Conservation (phyloP, 2,888 invertebrate genomes). For the Epiblema foenella region DNA sequence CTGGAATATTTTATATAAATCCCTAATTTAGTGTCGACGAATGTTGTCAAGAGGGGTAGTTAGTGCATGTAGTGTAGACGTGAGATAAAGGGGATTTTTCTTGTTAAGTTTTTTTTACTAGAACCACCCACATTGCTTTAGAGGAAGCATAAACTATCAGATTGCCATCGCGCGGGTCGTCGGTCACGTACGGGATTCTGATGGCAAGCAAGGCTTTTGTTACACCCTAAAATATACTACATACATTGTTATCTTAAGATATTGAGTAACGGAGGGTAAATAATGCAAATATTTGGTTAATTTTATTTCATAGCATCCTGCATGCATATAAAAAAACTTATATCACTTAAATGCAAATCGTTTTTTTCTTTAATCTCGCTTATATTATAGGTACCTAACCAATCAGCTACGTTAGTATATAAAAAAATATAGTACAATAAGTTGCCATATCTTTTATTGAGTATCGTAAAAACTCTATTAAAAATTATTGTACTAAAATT, state of each 20-base stretch:
- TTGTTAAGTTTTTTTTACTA: not conserved
- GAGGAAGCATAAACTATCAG: slow-evolving; percentile 59
- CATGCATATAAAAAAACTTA: no score
- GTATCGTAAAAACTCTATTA: slow-evolving; percentile 26
- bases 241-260: slow-evolving; percentile 6
- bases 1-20: not conserved
- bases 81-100: not conserved
- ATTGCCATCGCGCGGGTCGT: slow-evolving; percentile 54
- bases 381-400: not conserved
- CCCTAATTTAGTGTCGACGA: not conserved
- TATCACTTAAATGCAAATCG: not conserved
- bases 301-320: no score
- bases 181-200: slow-evolving; percentile 56
- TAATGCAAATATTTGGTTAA: not conserved
- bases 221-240: slow-evolving; percentile 8
- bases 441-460: slow-evolving; percentile 23
- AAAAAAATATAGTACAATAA: not conserved
- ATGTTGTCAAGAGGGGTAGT: no score
- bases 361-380: not conserved
- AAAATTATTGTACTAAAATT: slow-evolving; percentile 7
- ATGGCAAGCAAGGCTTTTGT: slow-evolving; percentile 21
- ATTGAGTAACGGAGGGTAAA: not conserved
- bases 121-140: slow-evolving; percentile 54
- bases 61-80: not conserved
- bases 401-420: not conserved